Evolutionary conservation across 2,797 vertebrate genomes (phyloP), one percentile per base, ranked within the genome.

Genomic region (Benthosema pterotum): DNA sequence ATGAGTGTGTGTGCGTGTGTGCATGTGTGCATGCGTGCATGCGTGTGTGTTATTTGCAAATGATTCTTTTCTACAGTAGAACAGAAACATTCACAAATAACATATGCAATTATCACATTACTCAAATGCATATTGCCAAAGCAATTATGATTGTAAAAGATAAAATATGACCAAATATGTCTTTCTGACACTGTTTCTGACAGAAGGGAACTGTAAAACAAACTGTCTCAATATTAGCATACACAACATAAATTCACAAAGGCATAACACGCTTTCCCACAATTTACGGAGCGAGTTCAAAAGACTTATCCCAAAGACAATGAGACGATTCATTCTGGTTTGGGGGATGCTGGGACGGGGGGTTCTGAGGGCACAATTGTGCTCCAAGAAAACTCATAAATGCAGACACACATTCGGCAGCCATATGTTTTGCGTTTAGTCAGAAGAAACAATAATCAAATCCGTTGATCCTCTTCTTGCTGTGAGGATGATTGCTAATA

Each of bases 351-450:
- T 80, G 69, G 78, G 80, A 80, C 72, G 77, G 79, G 82, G 79
- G 75, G 79, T 38, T 38, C 79, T 82, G 82, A 86, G 84, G 80
- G 84, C 79, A 79, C 85, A 83, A 79, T 84, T 84, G 82, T 53
- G 83, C 87, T 85, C 81, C 67, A 72, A 79, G 55, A 84, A 67
- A 82, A 72, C 87, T 87, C 85, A 84, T 88, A 89, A 90, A 91
- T 81, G 82, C 79, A 55, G 82, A 84, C 82, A 87, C 86, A 72
- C 83, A 84, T 84, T 79, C 72, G 22, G 75, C 69, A 79, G 80
- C 92, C 92, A 93, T 91, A 85, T 93, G 92, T 85, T 92, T 93
- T 85, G 80, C 79, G 88, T 93, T 93, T 92, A 80, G 83, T 71
- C 58, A 63, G 67, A 80, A 89, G 85, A 91, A 90, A 88, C 90